These are phyloP conservation scores for Asarcornis scutulata DNA, from an alignment of 2,113 vertebrate species.

Conservation along the genomic window DNA sequence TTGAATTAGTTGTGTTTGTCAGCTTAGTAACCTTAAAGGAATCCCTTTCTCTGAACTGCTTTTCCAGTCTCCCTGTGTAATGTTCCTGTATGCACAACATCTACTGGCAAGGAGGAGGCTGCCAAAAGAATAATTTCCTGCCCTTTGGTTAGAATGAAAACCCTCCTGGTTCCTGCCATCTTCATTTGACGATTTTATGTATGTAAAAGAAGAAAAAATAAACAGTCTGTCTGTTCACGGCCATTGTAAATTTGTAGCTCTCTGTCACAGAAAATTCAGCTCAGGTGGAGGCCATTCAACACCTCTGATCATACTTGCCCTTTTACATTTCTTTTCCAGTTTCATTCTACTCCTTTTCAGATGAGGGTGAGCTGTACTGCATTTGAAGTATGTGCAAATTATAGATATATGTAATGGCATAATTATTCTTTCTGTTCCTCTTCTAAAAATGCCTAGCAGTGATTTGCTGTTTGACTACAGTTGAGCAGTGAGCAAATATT, in stretches of 20 bases:
- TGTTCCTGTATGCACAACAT: not conserved
- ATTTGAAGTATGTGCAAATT: not conserved
- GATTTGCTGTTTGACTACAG: not conserved
- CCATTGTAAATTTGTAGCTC: not conserved
- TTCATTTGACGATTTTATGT: not conserved
- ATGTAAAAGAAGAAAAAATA: not conserved
- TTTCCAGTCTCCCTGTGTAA: not conserved
- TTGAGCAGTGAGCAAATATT: not conserved
- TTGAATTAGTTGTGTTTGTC: not conserved
- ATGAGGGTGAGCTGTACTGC: not conserved
- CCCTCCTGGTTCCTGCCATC: not conserved
- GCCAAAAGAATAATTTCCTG: not conserved
- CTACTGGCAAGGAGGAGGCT: not conserved
- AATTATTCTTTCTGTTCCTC: not conserved
- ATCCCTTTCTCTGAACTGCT: not conserved
- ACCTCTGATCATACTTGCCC: not conserved
- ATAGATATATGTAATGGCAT: not conserved
- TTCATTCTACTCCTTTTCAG: not conserved
- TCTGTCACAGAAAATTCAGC: not conserved
- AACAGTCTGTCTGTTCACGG: accelerated
- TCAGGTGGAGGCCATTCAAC: not conserved
- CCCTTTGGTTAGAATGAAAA: not conserved
- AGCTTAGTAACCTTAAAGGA: not conserved
- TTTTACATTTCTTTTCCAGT: not conserved
- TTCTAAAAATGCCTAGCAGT: not conserved